Evolutionary conservation across 2,113 vertebrate genomes (phyloP).

Genomic region (Platysternon megacephalum): DNA sequence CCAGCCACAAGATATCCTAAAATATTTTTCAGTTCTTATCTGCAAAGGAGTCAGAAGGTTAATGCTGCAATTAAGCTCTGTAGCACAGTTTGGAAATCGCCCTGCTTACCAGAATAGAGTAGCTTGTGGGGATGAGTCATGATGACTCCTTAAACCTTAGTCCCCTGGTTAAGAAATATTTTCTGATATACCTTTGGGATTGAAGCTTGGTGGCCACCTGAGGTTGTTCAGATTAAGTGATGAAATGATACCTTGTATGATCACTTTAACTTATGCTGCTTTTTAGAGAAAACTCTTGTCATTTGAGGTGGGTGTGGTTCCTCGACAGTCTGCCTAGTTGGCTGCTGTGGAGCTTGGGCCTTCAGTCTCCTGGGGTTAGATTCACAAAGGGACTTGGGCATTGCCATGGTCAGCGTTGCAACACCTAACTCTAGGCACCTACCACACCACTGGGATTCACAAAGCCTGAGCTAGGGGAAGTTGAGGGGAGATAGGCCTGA

Average conservation of each 20-base stretch:
- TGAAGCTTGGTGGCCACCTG: background rate
- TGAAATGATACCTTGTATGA: background rate
- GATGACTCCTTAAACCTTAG: background rate
- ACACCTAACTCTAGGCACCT: too few relatives aligned
- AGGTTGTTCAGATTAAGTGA: background rate
- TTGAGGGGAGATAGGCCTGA: too few relatives aligned
- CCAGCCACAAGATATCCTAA: background rate
- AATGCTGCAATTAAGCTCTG: accelerated
- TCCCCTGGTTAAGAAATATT: background rate
- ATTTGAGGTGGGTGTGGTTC: background rate
- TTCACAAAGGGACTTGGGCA: too few relatives aligned
- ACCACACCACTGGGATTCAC: too few relatives aligned
- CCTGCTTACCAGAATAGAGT: accelerated
- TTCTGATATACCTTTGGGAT: background rate
- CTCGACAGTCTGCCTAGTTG: too few relatives aligned
- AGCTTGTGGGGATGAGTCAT: background rate
- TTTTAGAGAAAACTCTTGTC: background rate
- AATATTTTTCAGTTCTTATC: accelerated
- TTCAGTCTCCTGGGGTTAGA: too few relatives aligned
- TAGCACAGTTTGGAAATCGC: accelerated
- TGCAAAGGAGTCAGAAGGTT: background rate
- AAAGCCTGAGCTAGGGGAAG: too few relatives aligned
- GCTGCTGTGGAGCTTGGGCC: too few relatives aligned
- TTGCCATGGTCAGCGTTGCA: too few relatives aligned
- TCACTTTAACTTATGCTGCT: background rate